Base-by-base conservation (phyloP, 2,888 invertebrate species). In the Cheilosia soror region DNA sequence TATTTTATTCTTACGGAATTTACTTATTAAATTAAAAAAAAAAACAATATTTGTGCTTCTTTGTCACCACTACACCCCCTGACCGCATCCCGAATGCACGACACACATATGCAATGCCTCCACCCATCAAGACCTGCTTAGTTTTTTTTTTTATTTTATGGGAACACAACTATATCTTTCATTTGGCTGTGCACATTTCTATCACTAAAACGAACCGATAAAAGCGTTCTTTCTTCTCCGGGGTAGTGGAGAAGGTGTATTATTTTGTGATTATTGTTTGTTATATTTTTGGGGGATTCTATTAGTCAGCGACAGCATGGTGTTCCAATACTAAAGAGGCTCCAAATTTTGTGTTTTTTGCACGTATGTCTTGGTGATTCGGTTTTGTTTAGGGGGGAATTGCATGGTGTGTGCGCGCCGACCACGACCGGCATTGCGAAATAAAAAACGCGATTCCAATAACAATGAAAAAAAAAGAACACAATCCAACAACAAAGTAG, bases 381-480 rank as follows among this genome's bases (percentile, higher is more conserved):
- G 27, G 53, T 53, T 69, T 75, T 84, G 20, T 84, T 71, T 71
- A 44, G 57, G 60, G 77, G 66, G 49, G 51, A 75, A 79, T 84
- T 84, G 84, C 84, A 84, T 84, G 60, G 79, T 79, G 75, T 83
- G 77, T 79, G 79, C 79, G 63, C 63, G 69, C 44, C 65, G 5
- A 25, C 33, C 33, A 47, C 57, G 66, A 66, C 71, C 76, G 76
- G 71, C 65, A 71, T 60, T 77, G 49, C 47, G 49, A 78, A 80
- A 75, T 75, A 80, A 68, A 73, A 75, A 68, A 80, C 79, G 72
- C 83, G 66, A 77, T 77, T 83, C 78, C 83, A 76, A 79, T 76
- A 80, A 71, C 71, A 79, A 75, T 63, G 20, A 65, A 27, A 40
- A 33, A 37, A 65, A 71, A 60, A 71, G 49, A 68, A 68, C 53